phyloP scores from a whole-genome alignment of 2,113 vertebrate species.

The Xenopus tropicalis region UCB_Xtro_10.0 CM004447.2:19302001-19302500 shows the following conservation, averaged over 20 bases:
- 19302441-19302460: conserved; percentile 75
- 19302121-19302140: no score
- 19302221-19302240: conserved; percentile 80
- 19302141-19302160: no score
- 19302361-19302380: conserved; percentile 83
- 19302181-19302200: conserved; percentile 18
- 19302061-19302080: no score
- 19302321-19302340: conserved; percentile 84
- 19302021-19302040: no score
- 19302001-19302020: no score
- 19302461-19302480: conserved; percentile 90
- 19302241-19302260: conserved; percentile 87
- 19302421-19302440: conserved; percentile 68
- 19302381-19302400: conserved; percentile 79
- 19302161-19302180: not conserved
- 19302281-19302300: conserved; percentile 76
- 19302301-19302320: conserved; percentile 74
- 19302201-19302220: conserved; percentile 60
- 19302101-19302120: no score
- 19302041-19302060: no score
- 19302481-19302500: conserved; percentile 56
- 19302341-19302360: conserved; percentile 74
- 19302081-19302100: no score
- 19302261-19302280: conserved; percentile 68
- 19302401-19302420: conserved; percentile 77